A percentile compares a stretch with the other conserved stretches of the same genome.
phyloP scores from a whole-genome alignment of 2,888 invertebrate species.

The Lithophane socia region DNA sequence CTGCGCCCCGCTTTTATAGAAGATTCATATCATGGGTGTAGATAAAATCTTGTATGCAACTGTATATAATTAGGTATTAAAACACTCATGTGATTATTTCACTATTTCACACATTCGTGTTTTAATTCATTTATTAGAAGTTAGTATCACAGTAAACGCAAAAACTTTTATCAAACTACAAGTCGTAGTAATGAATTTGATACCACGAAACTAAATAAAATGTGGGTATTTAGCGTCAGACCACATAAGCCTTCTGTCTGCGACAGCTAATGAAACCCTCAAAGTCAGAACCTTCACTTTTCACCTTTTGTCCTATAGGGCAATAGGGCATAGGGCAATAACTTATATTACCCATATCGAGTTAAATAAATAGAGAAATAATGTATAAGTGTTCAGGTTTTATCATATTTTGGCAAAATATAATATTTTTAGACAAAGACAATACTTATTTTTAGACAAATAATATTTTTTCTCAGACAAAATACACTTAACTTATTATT shows the following conservation, averaged over 20 bases:
- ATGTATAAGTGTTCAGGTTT: background rate
- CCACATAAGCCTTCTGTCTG: slow-evolving; percentile 39
- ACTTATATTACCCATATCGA: slow-evolving; percentile 29
- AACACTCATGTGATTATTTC: too few relatives aligned
- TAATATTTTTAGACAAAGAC: slow-evolving; percentile 1
- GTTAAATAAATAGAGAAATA: slow-evolving; percentile 33
- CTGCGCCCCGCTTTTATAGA: too few relatives aligned
- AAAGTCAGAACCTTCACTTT: slow-evolving; percentile 42
- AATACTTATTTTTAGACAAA: slow-evolving; percentile 1
- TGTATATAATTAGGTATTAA: too few relatives aligned
- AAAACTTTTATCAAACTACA: background rate
- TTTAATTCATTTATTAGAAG: background rate
- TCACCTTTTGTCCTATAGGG: slow-evolving; percentile 59
- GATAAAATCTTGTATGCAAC: too few relatives aligned
- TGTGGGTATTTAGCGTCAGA: slow-evolving; percentile 20
- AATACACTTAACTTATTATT: background rate
- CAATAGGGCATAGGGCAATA: slow-evolving; percentile 33
- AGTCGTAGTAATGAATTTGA: background rate
- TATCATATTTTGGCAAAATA: background rate
- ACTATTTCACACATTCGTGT: too few relatives aligned
- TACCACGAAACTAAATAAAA: slow-evolving; percentile 23
- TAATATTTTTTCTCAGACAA: background rate
- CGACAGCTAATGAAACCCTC: slow-evolving; percentile 40
- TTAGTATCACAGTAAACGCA: background rate
- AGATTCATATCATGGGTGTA: too few relatives aligned